Base-by-base conservation (phyloP, 2,888 invertebrate genomes). In the Mayetiola destructor region DNA sequence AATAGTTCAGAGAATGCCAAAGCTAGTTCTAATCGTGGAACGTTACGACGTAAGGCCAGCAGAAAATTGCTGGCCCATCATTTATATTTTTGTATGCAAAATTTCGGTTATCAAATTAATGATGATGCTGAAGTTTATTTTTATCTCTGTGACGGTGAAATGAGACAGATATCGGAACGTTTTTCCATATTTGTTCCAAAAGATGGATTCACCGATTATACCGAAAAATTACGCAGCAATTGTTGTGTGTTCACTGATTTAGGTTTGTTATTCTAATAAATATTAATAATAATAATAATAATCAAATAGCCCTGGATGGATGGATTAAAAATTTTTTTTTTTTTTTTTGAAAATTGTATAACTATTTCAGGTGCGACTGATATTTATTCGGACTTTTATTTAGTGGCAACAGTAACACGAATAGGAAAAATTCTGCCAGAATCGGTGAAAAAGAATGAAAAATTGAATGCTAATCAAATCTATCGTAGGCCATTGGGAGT, bases 91-190 rank as follows among this genome's bases (percentile, higher is more conserved):
- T 88, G 87, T 66, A 85, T 90, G 83, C 75, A 89, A 16, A 88
- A 90, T 70, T 92, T 92, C 68, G 88, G 88, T 0, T 88, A 88
- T 68, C 85, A 87, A 56, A 83, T 91, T 2, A 86, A 88, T 0
- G 91, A 94, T 70, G 91, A 92, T 67, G 86, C 88, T 0, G 92
- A 93, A 72, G 80, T 93, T 16, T 84, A 88, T 64, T 85, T 94
- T 65, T 88, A 87, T 66, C 74, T 93, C 1, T 93, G 88, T 69
- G 92, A 94, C 69, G 71, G 68, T 63, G 80, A 83, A 65, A 80
- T 78, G 64, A 84, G 83, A 64, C 88, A 87, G 62, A 76, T 93
- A 60, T 90, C 92, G 58, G 94, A 94, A 72, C 77, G 92, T 61
- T 93, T 91, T 75, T 77, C 92, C 66, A 88, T 93, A 64, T 81